phyloP scores from a whole-genome alignment of 64 coral and sea anemone genomes.

The Montipora foliosa region DNA sequence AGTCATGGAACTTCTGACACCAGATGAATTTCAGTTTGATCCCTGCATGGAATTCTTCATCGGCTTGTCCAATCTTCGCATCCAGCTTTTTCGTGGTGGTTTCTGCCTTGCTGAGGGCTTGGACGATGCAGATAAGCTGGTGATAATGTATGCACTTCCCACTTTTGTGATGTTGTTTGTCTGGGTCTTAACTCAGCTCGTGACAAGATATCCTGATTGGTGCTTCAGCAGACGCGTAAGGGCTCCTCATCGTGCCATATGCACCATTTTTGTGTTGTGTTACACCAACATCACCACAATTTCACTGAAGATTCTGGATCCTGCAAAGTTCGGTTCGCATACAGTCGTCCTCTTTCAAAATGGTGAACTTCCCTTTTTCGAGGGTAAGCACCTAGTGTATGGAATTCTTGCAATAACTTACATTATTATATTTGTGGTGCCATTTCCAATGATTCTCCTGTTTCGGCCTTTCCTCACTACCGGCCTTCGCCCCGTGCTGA shows the following conservation, averaged over 20 bases:
- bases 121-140: slow-evolving; percentile 76
- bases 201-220: slow-evolving; percentile 53
- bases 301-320: slow-evolving; percentile 64
- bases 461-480: slow-evolving; percentile 13
- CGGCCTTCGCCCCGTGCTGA: slow-evolving; percentile 13
- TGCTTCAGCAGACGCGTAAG: slow-evolving; percentile 84
- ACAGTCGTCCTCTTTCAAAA: slow-evolving; percentile 19
- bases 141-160: slow-evolving; percentile 26
- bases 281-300: slow-evolving; percentile 64
- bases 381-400: slow-evolving; percentile 62
- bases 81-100: not conserved
- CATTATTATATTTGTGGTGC: slow-evolving; percentile 19
- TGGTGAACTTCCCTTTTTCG: slow-evolving; percentile 62
- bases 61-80: slow-evolving; percentile 26
- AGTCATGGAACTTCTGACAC: slow-evolving; percentile 52
- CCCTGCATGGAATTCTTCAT: slow-evolving; percentile 52
- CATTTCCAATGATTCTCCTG: slow-evolving; percentile 67
- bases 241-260: slow-evolving; percentile 84
- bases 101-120: slow-evolving; percentile 40
- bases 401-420: slow-evolving; percentile 21
- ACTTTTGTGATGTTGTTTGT: not conserved
- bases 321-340: slow-evolving; percentile 35
- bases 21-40: slow-evolving; percentile 57
- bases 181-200: slow-evolving; percentile 22
- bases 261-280: slow-evolving; percentile 79